A percentile compares a stretch with the other conserved stretches of the same genome.
These are phyloP conservation scores for Aurelia coerulea DNA, from an alignment of 30 jellyfish, hydroid and myxozoan genomes.

Conservation along the genomic window DNA sequence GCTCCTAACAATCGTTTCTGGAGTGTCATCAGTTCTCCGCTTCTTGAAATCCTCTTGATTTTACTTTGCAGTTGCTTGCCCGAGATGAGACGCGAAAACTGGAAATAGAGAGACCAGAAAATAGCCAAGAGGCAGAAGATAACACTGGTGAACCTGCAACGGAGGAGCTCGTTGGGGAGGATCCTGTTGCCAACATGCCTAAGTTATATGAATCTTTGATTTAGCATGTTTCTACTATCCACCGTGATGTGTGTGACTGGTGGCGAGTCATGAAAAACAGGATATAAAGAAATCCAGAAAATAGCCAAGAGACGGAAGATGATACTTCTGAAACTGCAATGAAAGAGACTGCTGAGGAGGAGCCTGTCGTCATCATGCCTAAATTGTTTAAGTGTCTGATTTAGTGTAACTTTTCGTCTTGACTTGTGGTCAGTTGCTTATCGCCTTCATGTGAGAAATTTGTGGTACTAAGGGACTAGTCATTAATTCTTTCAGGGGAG, in stretches of 20 bases:
- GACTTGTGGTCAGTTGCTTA: not conserved
- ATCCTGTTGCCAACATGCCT: not conserved
- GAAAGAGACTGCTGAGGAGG: not conserved
- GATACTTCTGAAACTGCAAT: not conserved
- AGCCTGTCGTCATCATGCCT: not conserved
- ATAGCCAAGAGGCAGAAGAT: not conserved
- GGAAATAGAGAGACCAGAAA: not conserved
- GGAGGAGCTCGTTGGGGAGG: not conserved
- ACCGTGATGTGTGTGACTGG: no score
- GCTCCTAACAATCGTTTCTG: no score
- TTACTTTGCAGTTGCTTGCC: no score
- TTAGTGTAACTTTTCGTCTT: not conserved
- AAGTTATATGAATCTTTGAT: constrained; percentile 25
- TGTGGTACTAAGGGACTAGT: no score
- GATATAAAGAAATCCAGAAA: not conserved
- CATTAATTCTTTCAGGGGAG: no score
- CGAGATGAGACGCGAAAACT: no score
- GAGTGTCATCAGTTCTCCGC: no score
- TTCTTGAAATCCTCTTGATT: no score
- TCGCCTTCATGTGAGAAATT: no score
- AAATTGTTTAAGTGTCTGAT: constrained; percentile 23
- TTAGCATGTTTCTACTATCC: not conserved
- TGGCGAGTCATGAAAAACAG: no score
- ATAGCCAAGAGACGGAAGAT: not conserved
- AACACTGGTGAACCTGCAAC: not conserved